Evolutionary conservation across 1,140 invertebrate species (phyloP).

Genomic region (Centruroides vittatus): DNA sequence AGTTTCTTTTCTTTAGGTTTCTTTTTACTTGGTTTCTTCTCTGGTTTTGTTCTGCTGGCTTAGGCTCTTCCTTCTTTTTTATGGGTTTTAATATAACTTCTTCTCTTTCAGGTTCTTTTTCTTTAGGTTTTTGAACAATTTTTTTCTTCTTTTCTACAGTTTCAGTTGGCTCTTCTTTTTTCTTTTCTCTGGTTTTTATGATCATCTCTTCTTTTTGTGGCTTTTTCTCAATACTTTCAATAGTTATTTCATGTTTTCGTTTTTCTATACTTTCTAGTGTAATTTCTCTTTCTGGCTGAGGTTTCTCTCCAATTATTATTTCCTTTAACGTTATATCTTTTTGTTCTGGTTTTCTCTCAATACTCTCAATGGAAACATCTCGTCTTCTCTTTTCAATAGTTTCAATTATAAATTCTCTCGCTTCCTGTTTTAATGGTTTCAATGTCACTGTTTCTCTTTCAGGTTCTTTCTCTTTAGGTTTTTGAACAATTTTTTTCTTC

Average conservation of each 20-base stretch:
- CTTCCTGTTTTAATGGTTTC: conserved; percentile 4
- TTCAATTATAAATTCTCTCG: conserved; percentile 2
- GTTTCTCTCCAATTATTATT: neutral
- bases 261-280: neutral
- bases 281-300: conserved; percentile 10
- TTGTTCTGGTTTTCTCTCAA: neutral
- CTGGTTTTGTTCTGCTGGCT: neutral
- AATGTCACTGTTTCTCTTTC: conserved; percentile 11
- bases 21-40: conserved; percentile 1
- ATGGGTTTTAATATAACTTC: neutral
- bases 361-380: neutral
- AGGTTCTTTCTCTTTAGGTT: neutral
- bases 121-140: neutral
- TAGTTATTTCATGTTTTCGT: neutral
- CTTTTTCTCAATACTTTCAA: neutral
- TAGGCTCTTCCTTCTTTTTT: conserved; percentile 2
- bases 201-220: neutral
- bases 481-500: conserved; percentile 1
- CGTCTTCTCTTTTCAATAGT: conserved; percentile 5
- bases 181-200: neutral
- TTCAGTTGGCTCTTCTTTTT: neutral
- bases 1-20: neutral
- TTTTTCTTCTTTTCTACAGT: conserved; percentile 1
- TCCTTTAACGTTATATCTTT: conserved; percentile 6
- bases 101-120: neutral